Percentiles rank a stretch among this genome's conserved stretches.
Evolutionary conservation across 2,888 invertebrate species (phyloP).

Genomic region (Cheilosia grossa): DNA sequence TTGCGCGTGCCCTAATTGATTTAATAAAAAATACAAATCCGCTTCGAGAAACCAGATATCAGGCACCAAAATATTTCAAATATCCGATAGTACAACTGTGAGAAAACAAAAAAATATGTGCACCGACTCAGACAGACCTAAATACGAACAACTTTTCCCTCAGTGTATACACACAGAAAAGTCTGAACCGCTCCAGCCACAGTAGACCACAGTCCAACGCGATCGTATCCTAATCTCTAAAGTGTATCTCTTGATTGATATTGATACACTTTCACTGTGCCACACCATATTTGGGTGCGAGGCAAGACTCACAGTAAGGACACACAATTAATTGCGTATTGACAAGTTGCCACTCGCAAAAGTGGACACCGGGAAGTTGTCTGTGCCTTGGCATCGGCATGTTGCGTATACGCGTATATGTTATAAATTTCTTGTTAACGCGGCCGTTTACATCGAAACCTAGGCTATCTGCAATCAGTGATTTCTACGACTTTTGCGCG

Average conservation of each 20-base stretch:
- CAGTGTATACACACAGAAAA: conserved; percentile 12
- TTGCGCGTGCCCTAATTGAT: too few species aligned
- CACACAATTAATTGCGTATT: conserved; percentile 73
- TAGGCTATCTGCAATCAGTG: conserved; percentile 55
- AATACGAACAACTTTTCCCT: conserved; percentile 1
- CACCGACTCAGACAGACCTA: too few species aligned
- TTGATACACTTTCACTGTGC: conserved; percentile 71
- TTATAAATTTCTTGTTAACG: conserved; percentile 68
- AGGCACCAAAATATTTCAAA: too few species aligned
- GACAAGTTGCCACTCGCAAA: conserved; percentile 68
- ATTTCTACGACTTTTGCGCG: conserved; percentile 43
- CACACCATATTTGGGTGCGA: conserved; percentile 53
- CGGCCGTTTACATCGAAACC: conserved; percentile 64
- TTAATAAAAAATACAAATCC: too few species aligned
- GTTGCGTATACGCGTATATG: conserved; percentile 29
- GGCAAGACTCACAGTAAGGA: conserved; percentile 56
- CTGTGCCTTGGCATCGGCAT: conserved; percentile 17
- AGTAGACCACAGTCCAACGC: conserved; percentile 12
- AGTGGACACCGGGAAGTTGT: conserved; percentile 56
- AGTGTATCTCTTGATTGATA: conserved; percentile 72
- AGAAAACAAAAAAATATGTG: too few species aligned
- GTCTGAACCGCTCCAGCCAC: not conserved
- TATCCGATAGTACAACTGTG: too few species aligned
- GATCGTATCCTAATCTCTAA: conserved; percentile 51
- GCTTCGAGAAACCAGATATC: too few species aligned